Evolutionary conservation across 2,113 vertebrate species (phyloP), one percentile per base, ranked within the genome.

Genomic region (Chloebia gouldiae): DNA sequence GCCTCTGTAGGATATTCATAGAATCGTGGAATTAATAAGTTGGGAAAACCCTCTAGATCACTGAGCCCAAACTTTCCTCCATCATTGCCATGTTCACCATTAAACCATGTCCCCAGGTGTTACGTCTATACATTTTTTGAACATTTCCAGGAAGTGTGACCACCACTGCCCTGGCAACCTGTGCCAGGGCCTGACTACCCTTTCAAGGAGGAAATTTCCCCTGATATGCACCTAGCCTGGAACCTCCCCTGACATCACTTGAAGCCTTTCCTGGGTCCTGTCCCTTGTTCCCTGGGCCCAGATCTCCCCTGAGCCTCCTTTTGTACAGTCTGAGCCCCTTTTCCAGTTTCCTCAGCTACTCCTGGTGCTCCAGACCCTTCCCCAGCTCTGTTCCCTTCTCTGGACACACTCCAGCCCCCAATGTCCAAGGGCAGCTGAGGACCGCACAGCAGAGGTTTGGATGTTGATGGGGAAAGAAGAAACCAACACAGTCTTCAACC

Each of bases 181-280:
- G 21, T 71, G 42, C 42, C 50, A 35, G 14, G 14, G 49, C 57
- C 42, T 79, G 49, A 35, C 20, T 30, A 42, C 30, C 11, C 30
- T 56, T 31, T 31, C 25, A 30, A 27, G n/a, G 50, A 49, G 61
- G 42, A 80, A 49, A 49, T 80, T 80, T 56, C 49, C 42, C 35
- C 40, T 19, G 13, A 14, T 49, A 49, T 7, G 10, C 37, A 42
- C 16, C 57, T 23, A 56, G 24, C 31, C 33, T 54, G 57, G 57
- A 63, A 30, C 30, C 24, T 79, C n/a, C 9, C 54, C 21, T 64
- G 57, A 11, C 6, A 25, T 42, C 31, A 5, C 25, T 15, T n/a
- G n/a, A n/a, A n/a, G n/a, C n/a, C n/a, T 54, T 11, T 13, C 6
- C 49, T 1, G 1, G 4, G 1, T 64, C 16, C 57, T 71, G 24